Base-by-base conservation (phyloP, 30 jellyfish, hydroid and myxozoan species). In the Morbakka virulenta region DNA sequence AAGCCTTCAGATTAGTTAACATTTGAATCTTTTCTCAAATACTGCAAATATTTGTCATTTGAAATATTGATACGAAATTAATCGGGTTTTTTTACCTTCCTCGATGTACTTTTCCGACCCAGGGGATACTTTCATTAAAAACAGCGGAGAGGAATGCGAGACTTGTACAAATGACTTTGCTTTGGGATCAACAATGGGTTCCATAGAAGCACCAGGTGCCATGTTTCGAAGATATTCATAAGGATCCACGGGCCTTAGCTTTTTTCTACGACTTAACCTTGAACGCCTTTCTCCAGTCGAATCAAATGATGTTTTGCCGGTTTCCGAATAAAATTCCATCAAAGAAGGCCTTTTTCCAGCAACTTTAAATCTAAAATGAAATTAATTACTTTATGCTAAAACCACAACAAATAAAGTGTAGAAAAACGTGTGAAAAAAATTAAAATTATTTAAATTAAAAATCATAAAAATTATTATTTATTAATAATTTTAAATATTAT, bases 151-250 rank as follows among this genome's bases (percentile, higher is more conserved):
- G 0, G 98, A 91, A 28, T 85, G 95, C 36, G 90, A 79, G 4
- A 91, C 71, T 1, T 91, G 94, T 2, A 89, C 75, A 1, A 89
- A 64, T 1, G 98, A 84, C 3, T 74, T 65, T 25, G 92, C 65
- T 17, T 76, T 86, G 12, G 96, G 98, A 62, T 93, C 99, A 25
- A 80, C 72, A 49, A 93, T 93, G n/a, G 99, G 99, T 63, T 93
- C 97, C 97, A 93, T 93, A 0, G 99, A 93, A 0, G 99, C 96
- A 6, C 99, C 99, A 21, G 96, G 80, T 13, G 96, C 91, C 97
- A 87, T 87, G 76, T 93, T 93, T 32, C 97, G 61, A 35, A 93
- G 64, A 74, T 93, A 93, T 28, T 93, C 97, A 50, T 80, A 93
- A 1, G 99, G 99, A 80, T 93, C 99, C 17, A 64, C 80, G 4